These are phyloP conservation scores for Galerucella calmariensis DNA, from an alignment of 2,888 invertebrate genomes.

Conservation along the genomic window DNA sequence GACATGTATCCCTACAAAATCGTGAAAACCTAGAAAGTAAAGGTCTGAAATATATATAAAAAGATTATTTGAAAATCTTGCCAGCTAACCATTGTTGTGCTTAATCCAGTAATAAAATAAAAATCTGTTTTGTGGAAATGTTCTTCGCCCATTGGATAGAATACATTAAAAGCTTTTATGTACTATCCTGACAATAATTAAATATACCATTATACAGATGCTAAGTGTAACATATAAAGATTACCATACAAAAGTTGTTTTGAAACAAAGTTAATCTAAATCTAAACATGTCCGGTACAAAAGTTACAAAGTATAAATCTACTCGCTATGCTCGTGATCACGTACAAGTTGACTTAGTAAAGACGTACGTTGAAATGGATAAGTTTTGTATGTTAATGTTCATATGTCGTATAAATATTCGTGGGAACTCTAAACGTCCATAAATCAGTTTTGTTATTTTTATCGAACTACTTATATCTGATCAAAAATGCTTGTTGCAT, in stretches of 20 bases:
- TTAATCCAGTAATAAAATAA: constrained; percentile 2
- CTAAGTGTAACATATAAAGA: constrained; percentile 34
- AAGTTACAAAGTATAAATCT: constrained; percentile 51
- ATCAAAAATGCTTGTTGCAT: not conserved
- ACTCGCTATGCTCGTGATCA: constrained; percentile 49
- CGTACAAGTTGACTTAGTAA: constrained; percentile 50
- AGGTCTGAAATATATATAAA: not conserved
- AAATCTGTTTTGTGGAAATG: constrained; percentile 7
- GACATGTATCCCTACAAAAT: too few relatives aligned
- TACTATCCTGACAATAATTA: constrained; percentile 16
- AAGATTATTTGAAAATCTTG: not conserved
- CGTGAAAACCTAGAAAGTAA: too few relatives aligned
- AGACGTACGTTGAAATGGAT: constrained; percentile 24
- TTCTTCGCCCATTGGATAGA: constrained; percentile 2
- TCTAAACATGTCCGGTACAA: constrained; percentile 44
- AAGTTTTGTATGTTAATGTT: constrained; percentile 34
- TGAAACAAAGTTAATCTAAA: constrained; percentile 44
- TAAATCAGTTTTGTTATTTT: constrained; percentile 21
- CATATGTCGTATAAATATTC: constrained; percentile 32
- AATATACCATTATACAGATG: constrained; percentile 36
- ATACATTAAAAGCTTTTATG: constrained; percentile 23
- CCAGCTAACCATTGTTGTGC: not conserved
- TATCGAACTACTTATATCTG: constrained; percentile 12
- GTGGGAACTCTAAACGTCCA: constrained; percentile 29
- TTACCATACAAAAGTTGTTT: constrained; percentile 48